Conservation (phyloP, 2,113 vertebrate genomes). For the Myotis brandtii region DNA sequence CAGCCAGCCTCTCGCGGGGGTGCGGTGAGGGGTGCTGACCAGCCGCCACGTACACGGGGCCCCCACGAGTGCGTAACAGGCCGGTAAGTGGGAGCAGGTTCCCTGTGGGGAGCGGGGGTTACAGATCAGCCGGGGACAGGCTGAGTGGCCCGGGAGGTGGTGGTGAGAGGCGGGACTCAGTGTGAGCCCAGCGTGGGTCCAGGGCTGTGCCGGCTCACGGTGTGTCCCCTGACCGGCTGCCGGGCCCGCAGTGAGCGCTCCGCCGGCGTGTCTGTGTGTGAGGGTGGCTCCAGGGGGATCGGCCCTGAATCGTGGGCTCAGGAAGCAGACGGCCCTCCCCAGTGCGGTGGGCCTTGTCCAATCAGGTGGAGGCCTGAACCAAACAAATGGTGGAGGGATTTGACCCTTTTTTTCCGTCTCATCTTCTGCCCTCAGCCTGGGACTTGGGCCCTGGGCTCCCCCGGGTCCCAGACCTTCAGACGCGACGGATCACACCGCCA, state of each 20-base stretch:
- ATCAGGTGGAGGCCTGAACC: background rate
- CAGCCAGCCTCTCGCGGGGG: background rate
- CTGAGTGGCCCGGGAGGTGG: background rate
- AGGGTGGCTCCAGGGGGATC: background rate
- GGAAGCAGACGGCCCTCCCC: background rate
- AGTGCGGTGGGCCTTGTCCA: background rate
- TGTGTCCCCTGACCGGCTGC: background rate
- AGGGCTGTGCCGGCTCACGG: no score
- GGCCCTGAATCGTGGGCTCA: background rate
- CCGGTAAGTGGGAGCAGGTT: background rate
- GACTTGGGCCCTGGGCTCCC: fast-evolving
- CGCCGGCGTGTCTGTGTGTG: background rate
- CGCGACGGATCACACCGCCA: no score
- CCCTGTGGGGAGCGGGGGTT: background rate
- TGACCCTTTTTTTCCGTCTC: background rate
- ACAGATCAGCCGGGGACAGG: background rate
- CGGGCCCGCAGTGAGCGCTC: fast-evolving
- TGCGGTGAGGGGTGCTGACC: background rate
- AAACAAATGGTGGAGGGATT: fast-evolving
- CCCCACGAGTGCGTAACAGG: background rate
- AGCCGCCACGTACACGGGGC: background rate
- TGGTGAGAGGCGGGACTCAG: background rate
- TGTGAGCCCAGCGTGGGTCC: background rate
- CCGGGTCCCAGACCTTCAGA: fast-evolving
- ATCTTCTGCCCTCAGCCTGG: background rate